Evolutionary conservation across 2,797 vertebrate species (phyloP).

Genomic region (Ptychobarbus kaznakovi): DNA sequence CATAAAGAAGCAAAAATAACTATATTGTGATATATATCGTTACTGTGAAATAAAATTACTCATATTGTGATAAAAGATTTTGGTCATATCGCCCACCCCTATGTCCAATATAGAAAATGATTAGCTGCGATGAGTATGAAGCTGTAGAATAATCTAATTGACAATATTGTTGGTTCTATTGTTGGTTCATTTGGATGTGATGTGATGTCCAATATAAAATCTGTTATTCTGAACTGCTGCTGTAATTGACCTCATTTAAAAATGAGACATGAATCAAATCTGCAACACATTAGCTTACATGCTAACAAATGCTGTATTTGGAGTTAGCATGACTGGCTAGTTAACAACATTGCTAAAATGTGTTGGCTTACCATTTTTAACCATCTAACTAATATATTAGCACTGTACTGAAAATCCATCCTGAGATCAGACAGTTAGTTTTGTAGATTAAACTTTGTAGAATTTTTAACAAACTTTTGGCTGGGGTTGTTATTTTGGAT

Average conservation of each 20-base stretch:
- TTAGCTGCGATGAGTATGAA: too few relatives aligned
- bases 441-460: neutral
- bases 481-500: neutral
- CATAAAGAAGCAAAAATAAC: too few relatives aligned
- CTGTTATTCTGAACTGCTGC: neutral
- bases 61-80: too few relatives aligned
- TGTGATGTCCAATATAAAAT: neutral
- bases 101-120: too few relatives aligned
- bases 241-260: neutral
- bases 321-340: neutral
- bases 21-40: too few relatives aligned
- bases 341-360: neutral
- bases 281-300: neutral
- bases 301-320: neutral
- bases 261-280: neutral
- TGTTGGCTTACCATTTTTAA: neutral
- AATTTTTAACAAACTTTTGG: slow-evolving; percentile 14
- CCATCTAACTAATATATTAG: neutral
- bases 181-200: too few relatives aligned
- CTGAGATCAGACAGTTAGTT: slow-evolving; percentile 1
- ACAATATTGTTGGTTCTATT: too few relatives aligned
- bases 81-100: too few relatives aligned
- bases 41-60: too few relatives aligned
- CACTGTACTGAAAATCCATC: neutral
- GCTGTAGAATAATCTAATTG: too few relatives aligned